phyloP scores from a whole-genome alignment of 2,797 vertebrate species.

The Neosilurus hyrtlii region DNA sequence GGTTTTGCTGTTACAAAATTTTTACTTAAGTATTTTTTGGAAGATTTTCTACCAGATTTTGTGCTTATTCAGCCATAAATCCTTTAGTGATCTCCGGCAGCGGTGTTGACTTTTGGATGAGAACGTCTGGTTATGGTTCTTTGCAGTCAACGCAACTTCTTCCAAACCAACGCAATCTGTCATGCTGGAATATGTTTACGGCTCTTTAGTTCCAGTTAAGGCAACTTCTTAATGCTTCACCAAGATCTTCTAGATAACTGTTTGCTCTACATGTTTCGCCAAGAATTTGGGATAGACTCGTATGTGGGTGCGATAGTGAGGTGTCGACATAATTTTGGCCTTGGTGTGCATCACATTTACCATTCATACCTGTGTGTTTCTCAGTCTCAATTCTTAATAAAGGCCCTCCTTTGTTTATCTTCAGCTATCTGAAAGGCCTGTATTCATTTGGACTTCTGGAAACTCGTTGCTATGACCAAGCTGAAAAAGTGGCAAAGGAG shows the following conservation, averaged over 20 bases:
- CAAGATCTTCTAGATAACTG: background rate
- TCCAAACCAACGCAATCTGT: background rate
- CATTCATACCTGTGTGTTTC: conserved; percentile 4
- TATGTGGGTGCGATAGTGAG: background rate
- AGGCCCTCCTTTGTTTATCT: conserved; percentile 17
- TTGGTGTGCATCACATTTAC: background rate
- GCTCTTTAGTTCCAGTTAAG: background rate
- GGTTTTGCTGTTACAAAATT: background rate
- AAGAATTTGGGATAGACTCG: background rate
- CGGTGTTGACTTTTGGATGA: background rate
- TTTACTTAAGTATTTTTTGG: background rate
- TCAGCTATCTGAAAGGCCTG: conserved; percentile 88
- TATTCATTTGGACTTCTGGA: conserved; percentile 94
- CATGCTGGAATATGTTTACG: background rate
- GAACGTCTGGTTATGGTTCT: background rate
- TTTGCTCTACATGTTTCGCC: background rate
- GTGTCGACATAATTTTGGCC: background rate
- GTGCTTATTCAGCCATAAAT: background rate
- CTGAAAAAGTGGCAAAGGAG: conserved; percentile 86
- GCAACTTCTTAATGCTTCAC: background rate
- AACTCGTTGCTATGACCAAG: conserved; percentile 83
- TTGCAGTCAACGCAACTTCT: background rate
- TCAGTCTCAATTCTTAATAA: background rate
- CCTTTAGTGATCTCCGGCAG: background rate
- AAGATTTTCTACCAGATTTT: background rate